A percentile compares a stretch with the other conserved stretches of the same genome.
phyloP scores from a whole-genome alignment of 92 coral and sea anemone genomes.

The Metridium senile region DNA sequence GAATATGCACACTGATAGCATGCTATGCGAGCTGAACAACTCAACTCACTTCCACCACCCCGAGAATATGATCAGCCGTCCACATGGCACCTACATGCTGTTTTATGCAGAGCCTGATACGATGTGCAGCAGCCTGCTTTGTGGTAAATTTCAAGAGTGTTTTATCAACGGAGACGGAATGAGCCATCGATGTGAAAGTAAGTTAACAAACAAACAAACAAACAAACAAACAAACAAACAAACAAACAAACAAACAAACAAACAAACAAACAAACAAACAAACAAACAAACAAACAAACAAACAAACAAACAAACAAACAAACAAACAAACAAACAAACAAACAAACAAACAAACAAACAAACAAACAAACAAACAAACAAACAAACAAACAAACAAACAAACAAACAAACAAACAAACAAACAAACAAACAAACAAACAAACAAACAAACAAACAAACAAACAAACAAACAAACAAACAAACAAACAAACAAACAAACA shows the following conservation, averaged over 20 bases:
- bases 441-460: too few species aligned
- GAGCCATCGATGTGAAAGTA: background rate
- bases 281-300: too few species aligned
- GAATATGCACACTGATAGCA: background rate
- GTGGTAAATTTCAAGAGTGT: background rate
- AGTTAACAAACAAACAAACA: background rate
- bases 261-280: background rate
- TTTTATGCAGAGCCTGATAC: background rate
- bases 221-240: background rate
- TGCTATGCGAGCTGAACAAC: background rate
- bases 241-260: background rate
- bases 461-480: too few species aligned
- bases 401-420: too few species aligned
- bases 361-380: too few species aligned
- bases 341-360: too few species aligned
- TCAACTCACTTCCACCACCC: background rate
- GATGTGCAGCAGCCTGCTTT: background rate
- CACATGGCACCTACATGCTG: background rate
- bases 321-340: too few species aligned
- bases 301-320: too few species aligned
- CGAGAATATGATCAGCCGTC: background rate
- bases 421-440: too few species aligned
- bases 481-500: too few species aligned
- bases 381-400: too few species aligned
- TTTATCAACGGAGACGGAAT: background rate